A percentile compares a stretch with the other conserved stretches of the same genome.
Conservation (phyloP, 2,797 vertebrate species). For the Ciconia nigra region DNA sequence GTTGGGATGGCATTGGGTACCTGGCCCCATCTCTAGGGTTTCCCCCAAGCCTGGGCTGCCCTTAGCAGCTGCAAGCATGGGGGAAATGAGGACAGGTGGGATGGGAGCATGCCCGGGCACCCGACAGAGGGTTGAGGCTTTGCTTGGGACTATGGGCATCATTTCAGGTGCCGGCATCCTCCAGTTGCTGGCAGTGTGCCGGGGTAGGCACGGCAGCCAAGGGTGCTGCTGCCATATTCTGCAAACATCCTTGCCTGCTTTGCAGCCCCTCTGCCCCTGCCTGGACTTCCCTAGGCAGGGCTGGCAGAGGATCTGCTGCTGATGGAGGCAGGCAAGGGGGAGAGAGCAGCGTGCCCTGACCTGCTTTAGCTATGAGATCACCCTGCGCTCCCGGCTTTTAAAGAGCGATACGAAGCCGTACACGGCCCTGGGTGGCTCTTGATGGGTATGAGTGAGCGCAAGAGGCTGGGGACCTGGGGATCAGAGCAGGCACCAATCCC, state of each 20-base stretch:
- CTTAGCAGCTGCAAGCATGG: neutral
- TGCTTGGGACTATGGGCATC: neutral
- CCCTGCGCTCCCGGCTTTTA: slow-evolving; percentile 68
- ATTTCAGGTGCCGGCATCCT: neutral
- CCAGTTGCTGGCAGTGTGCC: neutral
- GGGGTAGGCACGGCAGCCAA: neutral
- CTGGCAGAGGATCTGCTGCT: neutral
- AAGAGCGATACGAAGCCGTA: neutral
- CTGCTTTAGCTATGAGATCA: slow-evolving; percentile 78
- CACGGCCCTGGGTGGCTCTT: neutral
- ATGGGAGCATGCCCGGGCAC: neutral
- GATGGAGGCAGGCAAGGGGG: rapidly evolving
- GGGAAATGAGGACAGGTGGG: neutral
- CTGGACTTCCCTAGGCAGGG: neutral
- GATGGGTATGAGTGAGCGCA: neutral
- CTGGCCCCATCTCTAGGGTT: neutral
- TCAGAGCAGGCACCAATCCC: neutral
- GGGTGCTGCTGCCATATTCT: neutral
- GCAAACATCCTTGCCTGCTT: neutral
- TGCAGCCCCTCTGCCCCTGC: neutral
- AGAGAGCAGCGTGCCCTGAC: neutral
- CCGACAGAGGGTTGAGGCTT: neutral
- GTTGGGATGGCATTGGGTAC: neutral
- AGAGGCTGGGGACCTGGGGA: neutral
- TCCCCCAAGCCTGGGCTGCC: neutral